Evolutionary conservation across 2,888 invertebrate genomes (phyloP), one percentile per base, ranked within the genome.

Genomic region (Ceraclea dissimilis): DNA sequence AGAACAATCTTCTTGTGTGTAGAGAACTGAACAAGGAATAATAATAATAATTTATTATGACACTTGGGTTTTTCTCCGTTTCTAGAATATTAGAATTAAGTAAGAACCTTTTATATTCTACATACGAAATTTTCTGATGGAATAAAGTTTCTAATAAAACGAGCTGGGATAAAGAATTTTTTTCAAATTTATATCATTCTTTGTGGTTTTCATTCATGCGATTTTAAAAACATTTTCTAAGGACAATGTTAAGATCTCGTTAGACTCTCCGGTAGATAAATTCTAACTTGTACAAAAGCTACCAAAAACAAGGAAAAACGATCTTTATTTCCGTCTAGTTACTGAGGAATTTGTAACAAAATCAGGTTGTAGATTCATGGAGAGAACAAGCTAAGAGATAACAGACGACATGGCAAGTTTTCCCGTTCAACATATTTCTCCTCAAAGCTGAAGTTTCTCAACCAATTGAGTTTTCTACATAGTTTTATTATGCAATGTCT

Each of bases 401-500:
- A 39, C 13, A 39, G 39, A 39, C 39, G 13, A 39, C 39, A 39
- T 39, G 4, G 8, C 39, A 39, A 39, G 39, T 39, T 39, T 39
- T 16, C 13, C 16, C 39, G 39, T 39, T 39, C 39, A 39, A 39
- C 39, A 39, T 39, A 39, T 39, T 39, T 39, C 39, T 39, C 16
- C 13, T 39, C 39, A 39, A 39, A 39, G 39, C 39, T 39, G 39
- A 39, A 39, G n/a, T 39, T 39, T 39, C 39, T 39, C 39, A 39
- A 39, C 39, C 39, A 39, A 39, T 39, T 39, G 39, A 39, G 39
- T 39, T 39, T 39, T 16, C 39, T 39, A 39, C 39, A 39, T 39
- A 39, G 39, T 39, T 39, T 39, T 39, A 39, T 39, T 39, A 39
- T 13, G 39, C 39, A 13, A 39, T 13, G 39, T 39, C 39, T 39